Evolutionary conservation across 1,140 invertebrate genomes (phyloP), one percentile per base, ranked within the genome.

Genomic region (Atta texana): DNA sequence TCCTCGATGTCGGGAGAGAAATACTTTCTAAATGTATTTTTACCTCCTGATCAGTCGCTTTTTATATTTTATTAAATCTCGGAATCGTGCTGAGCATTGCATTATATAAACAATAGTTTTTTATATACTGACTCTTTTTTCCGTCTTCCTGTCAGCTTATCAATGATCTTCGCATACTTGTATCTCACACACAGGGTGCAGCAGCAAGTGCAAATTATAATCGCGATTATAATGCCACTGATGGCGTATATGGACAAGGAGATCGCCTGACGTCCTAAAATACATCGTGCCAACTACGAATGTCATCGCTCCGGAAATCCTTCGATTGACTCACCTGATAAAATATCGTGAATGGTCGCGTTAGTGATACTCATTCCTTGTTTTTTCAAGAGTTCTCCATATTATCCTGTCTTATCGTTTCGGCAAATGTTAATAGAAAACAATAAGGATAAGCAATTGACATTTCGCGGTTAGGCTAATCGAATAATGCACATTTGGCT

Each of bases 131-230:
- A 90, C 89, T 89, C 82, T 80, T 92, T 87, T 8, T 75, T 82
- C 31, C 71, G 91, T 51, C 66, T 92, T 49, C 85, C 59, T 57
- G 64, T 72, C 18, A 90, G 76, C 51, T 84, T 92, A 68, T 89
- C 75, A 7, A 88, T 85, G 2, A 92, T 75, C 6, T 64, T 78
- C 8, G 89, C 82, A 44, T 94, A 44, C 51, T 82, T 90, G 72
- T 88, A 89, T 72, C 92, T 89, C 68, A 94, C 78, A 77, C 87
- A 88, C 3, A 95, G 69, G 28, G 93, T 88, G 31, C 94, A 94
- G 34, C 92, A 94, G 63, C 94, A 94, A 57, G 90, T 93, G 18
- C 93, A 7, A 21, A 93, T 55, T 61, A 93, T 69, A 24, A 49
- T 78, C 0, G 77, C 34, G 24, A 92, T 53, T 61, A 91, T 12